Evolutionary conservation across 2,797 vertebrate species (phyloP).

Genomic region (Nyctalus aviator): DNA sequence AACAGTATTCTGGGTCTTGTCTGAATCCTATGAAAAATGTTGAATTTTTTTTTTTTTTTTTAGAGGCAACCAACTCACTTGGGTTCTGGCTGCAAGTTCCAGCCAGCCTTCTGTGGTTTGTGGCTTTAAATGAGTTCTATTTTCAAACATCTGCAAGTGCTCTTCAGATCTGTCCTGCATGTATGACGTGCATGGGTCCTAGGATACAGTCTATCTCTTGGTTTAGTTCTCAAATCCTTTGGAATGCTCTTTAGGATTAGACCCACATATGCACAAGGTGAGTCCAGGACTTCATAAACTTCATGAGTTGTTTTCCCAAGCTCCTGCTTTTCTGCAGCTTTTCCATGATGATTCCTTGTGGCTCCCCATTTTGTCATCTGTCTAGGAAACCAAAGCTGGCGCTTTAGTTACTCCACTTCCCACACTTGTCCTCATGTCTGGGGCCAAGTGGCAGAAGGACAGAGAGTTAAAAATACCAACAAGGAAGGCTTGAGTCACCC

Average conservation of each 20-base stretch:
- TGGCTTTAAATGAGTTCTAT: not conserved
- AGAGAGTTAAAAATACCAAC: not conserved
- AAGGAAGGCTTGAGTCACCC: not conserved
- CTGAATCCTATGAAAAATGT: not conserved
- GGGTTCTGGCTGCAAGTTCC: not conserved
- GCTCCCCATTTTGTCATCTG: not conserved
- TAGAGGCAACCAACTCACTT: not conserved
- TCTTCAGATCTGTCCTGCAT: not conserved
- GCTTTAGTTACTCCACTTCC: not conserved
- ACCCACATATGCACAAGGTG: not conserved
- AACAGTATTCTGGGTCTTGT: not conserved
- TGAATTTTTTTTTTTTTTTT: too few relatives aligned
- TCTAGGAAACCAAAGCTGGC: not conserved
- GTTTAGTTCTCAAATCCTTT: not conserved
- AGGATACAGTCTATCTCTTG: not conserved
- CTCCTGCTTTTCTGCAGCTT: not conserved
- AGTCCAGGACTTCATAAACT: not conserved
- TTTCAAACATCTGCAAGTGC: not conserved
- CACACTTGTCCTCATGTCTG: not conserved
- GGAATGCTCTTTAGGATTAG: not conserved
- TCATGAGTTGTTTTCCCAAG: not conserved
- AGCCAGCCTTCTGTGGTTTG: not conserved
- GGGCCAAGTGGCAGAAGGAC: not conserved
- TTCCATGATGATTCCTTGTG: not conserved
- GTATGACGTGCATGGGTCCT: not conserved